Evolutionary conservation across 2,113 vertebrate species (phyloP), one percentile per base, ranked within the genome.

Genomic region (Gracilinanus agilis): DNA sequence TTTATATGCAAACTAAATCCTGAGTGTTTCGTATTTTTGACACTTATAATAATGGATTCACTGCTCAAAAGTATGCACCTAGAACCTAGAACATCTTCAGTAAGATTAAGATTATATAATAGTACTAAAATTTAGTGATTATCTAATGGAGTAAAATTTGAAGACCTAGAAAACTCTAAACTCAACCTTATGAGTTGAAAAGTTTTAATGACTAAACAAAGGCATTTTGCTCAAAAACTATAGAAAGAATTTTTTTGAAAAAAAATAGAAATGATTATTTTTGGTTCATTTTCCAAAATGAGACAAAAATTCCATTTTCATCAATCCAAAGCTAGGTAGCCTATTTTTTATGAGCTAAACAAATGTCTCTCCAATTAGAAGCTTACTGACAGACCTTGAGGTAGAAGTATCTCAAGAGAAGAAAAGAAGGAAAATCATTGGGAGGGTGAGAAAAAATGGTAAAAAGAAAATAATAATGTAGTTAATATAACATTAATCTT

Each of bases 131-230:
- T 56, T 25, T 8, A 93, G 56, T 40, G 9, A 40, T 92, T 92
- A n/a, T 23, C 58, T 25, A 92, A 94, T 40, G n/a, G 5, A 88
- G 93, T 93, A 53, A 16, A 94, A 67, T 89, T 94, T 56, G 29
- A 90, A 56, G 10, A 94, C 24, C 88, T 27, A 53, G 53, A 44
- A 90, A 67, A 24, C 27, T 3, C 10, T 88, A 44, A 95, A 4
- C 13, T 75, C 34, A 75, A 7, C 13, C 29, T 75, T 12, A 83
- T 16, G 19, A 40, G 19, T 9, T 83, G 67, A 83, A 83, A 40
- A 83, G 34, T n/a, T 40, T 40, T 83, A 83, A 40, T 83, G n/a
- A 6, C 6, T 2, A 40, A 83, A 83, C n/a, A 83, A 40, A 83
- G n/a, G 12, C n/a, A 21, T 21, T 83, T 83, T 83, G 29, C 61